Conservation (phyloP, 1,140 invertebrate genomes). For the Brachionus calyciflorus region DNA sequence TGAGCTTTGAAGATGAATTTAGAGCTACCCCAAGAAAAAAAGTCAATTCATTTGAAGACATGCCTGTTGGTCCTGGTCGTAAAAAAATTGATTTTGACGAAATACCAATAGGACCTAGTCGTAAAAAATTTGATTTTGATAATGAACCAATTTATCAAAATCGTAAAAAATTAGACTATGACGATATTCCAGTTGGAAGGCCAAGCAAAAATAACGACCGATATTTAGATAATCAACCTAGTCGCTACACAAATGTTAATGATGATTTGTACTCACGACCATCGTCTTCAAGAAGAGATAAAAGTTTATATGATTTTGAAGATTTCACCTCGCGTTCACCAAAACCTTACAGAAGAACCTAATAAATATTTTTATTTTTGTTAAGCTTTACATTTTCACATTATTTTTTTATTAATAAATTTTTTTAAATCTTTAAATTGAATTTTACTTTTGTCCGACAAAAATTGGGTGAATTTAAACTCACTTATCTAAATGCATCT, state of each 20-base stretch:
- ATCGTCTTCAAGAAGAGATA: not conserved
- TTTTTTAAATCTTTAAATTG: not conserved
- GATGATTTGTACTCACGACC: not conserved
- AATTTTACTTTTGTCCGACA: too few species aligned
- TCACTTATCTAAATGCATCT: not conserved
- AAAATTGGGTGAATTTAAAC: slow-evolving; percentile 15
- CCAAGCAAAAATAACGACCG: not conserved
- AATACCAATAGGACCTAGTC: not conserved
- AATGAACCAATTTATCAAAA: too few species aligned
- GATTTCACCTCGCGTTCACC: not conserved
- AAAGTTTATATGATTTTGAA: slow-evolving; percentile 28
- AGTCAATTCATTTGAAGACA: not conserved
- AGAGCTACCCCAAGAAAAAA: not conserved
- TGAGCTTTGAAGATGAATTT: not conserved
- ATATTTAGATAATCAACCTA: not conserved
- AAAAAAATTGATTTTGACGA: slow-evolving; percentile 13
- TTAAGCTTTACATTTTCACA: not conserved
- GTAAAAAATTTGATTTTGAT: slow-evolving; percentile 25
- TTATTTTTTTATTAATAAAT: not conserved
- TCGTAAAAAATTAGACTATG: too few species aligned
- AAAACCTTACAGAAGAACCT: slow-evolving; percentile 5
- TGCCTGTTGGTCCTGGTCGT: not conserved
- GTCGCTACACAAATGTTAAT: not conserved
- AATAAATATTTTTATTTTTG: too few species aligned
- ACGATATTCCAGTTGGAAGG: slow-evolving; percentile 1